Evolutionary conservation across 1,140 invertebrate genomes (phyloP), one percentile per base, ranked within the genome.

Genomic region (Drosophila repleta): DNA sequence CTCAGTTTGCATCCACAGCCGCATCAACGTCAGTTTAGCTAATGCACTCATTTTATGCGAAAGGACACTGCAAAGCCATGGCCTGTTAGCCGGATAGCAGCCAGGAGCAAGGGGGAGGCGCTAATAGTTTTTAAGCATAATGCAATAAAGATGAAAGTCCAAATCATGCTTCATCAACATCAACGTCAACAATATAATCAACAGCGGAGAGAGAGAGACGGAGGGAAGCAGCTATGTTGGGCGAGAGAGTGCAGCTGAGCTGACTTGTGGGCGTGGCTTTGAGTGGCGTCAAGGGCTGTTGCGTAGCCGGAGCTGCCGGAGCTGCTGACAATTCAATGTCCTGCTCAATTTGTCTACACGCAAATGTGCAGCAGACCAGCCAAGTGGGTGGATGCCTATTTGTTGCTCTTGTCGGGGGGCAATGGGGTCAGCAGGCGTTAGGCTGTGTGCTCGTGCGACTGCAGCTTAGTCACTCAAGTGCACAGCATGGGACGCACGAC

Each of bases 51-150:
- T 45, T 61, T 69, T 62, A 71, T 43, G 46, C 45, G 41, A 18
- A 61, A 35, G 57, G 56, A 68, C 48, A 15, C 55, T 55, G 45
- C 18, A 51, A 35, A 35, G 10, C 32, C 32, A 29, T 18, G 26
- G 26, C 39, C 26, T 10, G 26, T 7, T 4, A 24, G 6, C 48
- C 6, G 20, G 10, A 24, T 1, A 10, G 7, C 18, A 21, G 18
- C 10, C 52, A 41, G 61, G 10, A 21, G 18, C 20, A 5, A 18
- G 37, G 51, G 45, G 64, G 17, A 18, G 83, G 58, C 79, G 79
- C 83, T 88, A 88, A 88, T 88, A 88, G 83, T 88, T 88, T 85
- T 88, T 88, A 88, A 88, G 83, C 82, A 80, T 88, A 89, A 88
- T 88, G 79, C 84, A 88, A 88, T 88, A 89, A 88, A 84, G 85